phyloP scores from a whole-genome alignment of 2,113 vertebrate genomes.

The Pseudorasbora parva region DNA sequence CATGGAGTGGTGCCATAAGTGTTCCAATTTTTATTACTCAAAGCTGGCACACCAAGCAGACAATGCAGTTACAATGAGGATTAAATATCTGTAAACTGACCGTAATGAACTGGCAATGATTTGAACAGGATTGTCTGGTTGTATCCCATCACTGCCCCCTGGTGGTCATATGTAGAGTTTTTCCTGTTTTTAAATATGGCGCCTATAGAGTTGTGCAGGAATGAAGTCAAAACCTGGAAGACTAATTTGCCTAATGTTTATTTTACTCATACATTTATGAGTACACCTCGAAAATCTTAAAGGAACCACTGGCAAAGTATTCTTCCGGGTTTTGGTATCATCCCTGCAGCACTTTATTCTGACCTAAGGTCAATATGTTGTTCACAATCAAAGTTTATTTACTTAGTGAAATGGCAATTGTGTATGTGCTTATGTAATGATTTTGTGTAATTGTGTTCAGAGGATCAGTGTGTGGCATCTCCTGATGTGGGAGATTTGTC shows the following conservation, averaged over 20 bases:
- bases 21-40: background rate
- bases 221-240: no score
- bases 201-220: no score
- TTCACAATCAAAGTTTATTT: no score
- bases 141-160: background rate
- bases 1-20: background rate
- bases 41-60: constrained; percentile 19
- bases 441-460: constrained; percentile 67
- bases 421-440: background rate
- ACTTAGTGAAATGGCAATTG: background rate
- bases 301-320: no score
- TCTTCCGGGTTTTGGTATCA: no score
- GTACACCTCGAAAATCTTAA: no score
- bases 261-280: no score
- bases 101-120: background rate
- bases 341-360: no score
- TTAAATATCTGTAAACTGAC: constrained; percentile 10
- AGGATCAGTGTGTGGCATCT: constrained; percentile 85
- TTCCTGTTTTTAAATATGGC: no score
- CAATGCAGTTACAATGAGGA: background rate
- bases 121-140: no score
- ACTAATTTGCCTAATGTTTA: no score
- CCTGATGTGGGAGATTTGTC: constrained; percentile 93
- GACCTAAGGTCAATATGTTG: no score
- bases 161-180: background rate